Base-by-base conservation (phyloP, 2,888 invertebrate genomes). In the Agrypnus murinus region DNA sequence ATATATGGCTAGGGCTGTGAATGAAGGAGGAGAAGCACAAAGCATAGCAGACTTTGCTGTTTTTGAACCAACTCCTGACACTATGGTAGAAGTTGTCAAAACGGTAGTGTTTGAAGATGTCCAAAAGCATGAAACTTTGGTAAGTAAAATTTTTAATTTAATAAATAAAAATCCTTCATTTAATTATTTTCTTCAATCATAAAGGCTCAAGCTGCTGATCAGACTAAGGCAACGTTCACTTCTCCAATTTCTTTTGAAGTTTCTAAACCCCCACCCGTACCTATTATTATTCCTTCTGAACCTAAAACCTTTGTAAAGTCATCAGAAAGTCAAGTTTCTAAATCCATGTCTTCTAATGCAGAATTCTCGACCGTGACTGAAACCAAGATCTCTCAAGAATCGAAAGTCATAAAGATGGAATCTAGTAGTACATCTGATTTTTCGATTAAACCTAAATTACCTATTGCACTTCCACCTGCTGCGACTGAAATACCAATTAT, bases 21-120 rank as follows among this genome's bases (percentile, higher is more conserved):
- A 94, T 81, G 88, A 90, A 59, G 93, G 92, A 14, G 94, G 94
- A n/a, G 93, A 93, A 85, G 93, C 93, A n/a, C 91, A 92, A 82
- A 93, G 93, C 84, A 92, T 92, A 74, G 94, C 94, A 7, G 93
- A 94, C 81, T 91, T 94, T 76, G 90, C 91, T 67, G 92, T 94
- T 36, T 88, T 91, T 73, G 92, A 92, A 79, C 90, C 91, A 59
- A 90, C 91, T 4, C 91, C 91, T 0, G 91, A 91, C 74, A 89
- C 90, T 10, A 89, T 90, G 89, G 87, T 90, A 12, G 91, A 91
- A 83, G 89, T 90, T 53, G 90, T 91, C 38, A 91, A 91, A 83
- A 91, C 91, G 8, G 88, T 90, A 36, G 88, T 90, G 48, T 91
- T 90, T 77, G 91, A 91, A 81, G 89, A 89, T 74, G 81, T 87